Base-by-base conservation (phyloP, 2,888 invertebrate species). In the Anticlea derivata region DNA sequence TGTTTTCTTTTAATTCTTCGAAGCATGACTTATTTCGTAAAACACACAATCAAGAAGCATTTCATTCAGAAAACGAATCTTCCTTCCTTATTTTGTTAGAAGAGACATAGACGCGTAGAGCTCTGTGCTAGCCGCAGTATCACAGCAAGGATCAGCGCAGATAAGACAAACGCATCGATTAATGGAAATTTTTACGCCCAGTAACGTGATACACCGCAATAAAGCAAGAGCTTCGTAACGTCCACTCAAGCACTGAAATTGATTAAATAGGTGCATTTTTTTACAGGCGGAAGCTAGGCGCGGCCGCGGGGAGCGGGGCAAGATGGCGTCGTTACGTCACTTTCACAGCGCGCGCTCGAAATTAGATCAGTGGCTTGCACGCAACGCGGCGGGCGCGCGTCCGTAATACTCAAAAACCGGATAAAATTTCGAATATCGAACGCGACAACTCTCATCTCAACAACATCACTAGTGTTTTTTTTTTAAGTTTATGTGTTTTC, bases 251-350 rank as follows among this genome's bases (percentile, higher is more conserved):
- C 76, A 74, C 78, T 81, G 80, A 86, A 86, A 85, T 85, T 85
- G 83, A 86, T 86, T 83, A 79, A 79, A 80, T 81, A 83, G 40
- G n/a, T 61, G 58, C 58, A 61, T 61, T 61, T 61, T 61, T 58
- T 60, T 55, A 55, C 54, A 39, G 56, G 56, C 53, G 49, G 68
- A 62, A 65, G 55, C 51, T 63, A 64, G 68, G 66, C 45, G 78
- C 72, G 76, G 76, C 63, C 57, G 68, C 66, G 73, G 64, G 63
- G 61, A 38, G 66, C 54, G 75, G 71, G 74, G 78, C 83, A 87
- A 82, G 50, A 88, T 88, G 88, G 88, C 87, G 77, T 66, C 78
- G 73, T 88, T 88, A 88, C 88, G 87, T 88, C 88, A 88, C 83
- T 83, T 83, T 81, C 81, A 78, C 79, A 81, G 83, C 81, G 83